Evolutionary conservation across 2,888 invertebrate genomes (phyloP), one percentile per base, ranked within the genome.

Genomic region (Fragum whitleyi): DNA sequence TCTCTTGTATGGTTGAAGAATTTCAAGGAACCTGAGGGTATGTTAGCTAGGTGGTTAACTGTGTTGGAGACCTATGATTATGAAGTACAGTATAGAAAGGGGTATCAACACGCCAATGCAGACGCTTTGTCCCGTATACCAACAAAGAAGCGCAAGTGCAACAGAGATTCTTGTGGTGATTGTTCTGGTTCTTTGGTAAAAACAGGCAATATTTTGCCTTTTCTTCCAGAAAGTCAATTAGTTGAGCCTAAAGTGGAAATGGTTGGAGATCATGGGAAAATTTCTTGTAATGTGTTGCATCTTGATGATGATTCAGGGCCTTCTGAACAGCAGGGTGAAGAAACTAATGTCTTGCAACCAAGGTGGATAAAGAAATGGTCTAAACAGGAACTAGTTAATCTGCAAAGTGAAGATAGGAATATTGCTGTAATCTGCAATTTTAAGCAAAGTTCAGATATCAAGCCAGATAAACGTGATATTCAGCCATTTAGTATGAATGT

Each of bases 11-110:
- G 78, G 72, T 36, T 81, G 2, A 74, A 59, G 26, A 75, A 81
- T 55, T 81, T 77, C 59, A 81, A 81, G 55, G 59, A 77, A n/a
- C 77, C 77, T 16, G 77, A 77, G 21, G 77, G 81, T 32, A 74
- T 81, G 77, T 23, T 42, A 21, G 71, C 76, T 19, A 36, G 71
- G 11, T 77, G 71, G 70, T n/a, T 70, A 14, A 39, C 71, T 51
- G 69, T 73, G 5, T 23, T 80, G 28, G 80, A 80, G 14, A 77
- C 81, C 1, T 81, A 77, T 70, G 77, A 76, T n/a, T n/a, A n/a
- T n/a, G n/a, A n/a, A n/a, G n/a, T n/a, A n/a, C n/a, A n/a, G n/a
- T n/a, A n/a, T n/a, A n/a, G n/a, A n/a, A n/a, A n/a, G n/a, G n/a
- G n/a, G n/a, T n/a, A n/a, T n/a, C n/a, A n/a, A n/a, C n/a, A n/a